Evolutionary conservation across 2,888 invertebrate species (phyloP).

Genomic region (Pseudococcus jackbeardsleyi): DNA sequence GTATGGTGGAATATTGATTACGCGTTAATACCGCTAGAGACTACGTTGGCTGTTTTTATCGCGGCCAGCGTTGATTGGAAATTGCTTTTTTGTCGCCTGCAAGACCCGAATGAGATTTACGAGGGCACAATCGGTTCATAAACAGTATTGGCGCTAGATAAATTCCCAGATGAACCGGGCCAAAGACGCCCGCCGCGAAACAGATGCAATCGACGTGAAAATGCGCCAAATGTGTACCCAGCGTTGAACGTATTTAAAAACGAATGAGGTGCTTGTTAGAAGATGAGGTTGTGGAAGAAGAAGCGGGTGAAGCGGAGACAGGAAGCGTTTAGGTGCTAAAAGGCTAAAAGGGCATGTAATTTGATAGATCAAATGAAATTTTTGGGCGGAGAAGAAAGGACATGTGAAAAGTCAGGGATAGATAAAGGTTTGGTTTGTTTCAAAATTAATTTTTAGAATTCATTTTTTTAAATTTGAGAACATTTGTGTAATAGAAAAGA

Average conservation of each 20-base stretch:
- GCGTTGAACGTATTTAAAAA: background rate
- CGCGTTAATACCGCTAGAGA: conserved; percentile 3
- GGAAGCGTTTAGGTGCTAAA: background rate
- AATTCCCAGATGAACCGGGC: background rate
- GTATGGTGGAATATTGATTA: background rate
- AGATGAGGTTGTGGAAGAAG: background rate
- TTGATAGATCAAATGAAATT: too few relatives aligned
- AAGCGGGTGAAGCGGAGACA: background rate
- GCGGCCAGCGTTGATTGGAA: conserved; percentile 9
- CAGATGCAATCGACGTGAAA: background rate
- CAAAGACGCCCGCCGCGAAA: background rate
- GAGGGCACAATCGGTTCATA: background rate
- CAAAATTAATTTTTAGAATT: too few relatives aligned
- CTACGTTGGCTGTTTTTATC: background rate
- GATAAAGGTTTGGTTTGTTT: too few relatives aligned
- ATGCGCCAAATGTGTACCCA: background rate
- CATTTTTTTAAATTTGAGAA: too few relatives aligned
- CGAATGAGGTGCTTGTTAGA: too few relatives aligned
- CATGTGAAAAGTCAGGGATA: background rate
- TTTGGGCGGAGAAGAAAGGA: background rate
- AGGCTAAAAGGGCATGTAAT: background rate
- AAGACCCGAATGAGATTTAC: background rate
- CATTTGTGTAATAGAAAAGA: too few relatives aligned
- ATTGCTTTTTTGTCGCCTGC: conserved; percentile 31
- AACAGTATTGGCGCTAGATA: background rate